Conservation (phyloP, 37 sponge, comb jelly and placozoan genomes). For the Mnemiopsis leidyi region DNA sequence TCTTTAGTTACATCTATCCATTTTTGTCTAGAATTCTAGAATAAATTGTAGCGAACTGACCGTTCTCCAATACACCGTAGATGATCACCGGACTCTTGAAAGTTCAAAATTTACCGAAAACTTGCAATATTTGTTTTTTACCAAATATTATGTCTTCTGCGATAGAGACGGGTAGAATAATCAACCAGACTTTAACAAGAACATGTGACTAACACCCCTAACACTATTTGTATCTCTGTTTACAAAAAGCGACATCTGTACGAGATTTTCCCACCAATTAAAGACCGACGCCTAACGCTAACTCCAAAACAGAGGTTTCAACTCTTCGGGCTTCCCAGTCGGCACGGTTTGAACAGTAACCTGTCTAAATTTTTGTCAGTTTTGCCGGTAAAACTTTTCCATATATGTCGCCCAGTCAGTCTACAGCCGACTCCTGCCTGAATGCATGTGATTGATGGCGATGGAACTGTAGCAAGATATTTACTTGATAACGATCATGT, state of each 20-base stretch:
- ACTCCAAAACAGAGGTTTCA: neutral
- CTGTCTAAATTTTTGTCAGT: neutral
- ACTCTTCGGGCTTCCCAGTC: neutral
- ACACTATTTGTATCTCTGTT: neutral
- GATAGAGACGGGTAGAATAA: no score
- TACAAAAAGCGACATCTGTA: neutral
- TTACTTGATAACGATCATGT: no score
- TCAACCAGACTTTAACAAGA: no score
- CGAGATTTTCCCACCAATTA: neutral
- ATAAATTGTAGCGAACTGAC: no score
- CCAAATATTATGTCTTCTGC: no score
- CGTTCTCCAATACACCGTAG: no score
- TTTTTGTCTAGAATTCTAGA: no score
- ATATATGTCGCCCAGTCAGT: neutral
- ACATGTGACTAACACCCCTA: neutral
- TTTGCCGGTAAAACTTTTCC: neutral
- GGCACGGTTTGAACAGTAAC: neutral
- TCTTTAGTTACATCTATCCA: no score
- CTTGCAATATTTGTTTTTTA: no score
- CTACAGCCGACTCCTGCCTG: neutral
- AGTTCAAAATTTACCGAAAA: no score
- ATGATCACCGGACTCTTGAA: no score
- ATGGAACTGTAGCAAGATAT: no score
- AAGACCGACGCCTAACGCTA: neutral
- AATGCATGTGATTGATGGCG: neutral